Evolutionary conservation across 2,888 invertebrate genomes (phyloP), one percentile per base, ranked within the genome.

Genomic region (Drosophila histrio): DNA sequence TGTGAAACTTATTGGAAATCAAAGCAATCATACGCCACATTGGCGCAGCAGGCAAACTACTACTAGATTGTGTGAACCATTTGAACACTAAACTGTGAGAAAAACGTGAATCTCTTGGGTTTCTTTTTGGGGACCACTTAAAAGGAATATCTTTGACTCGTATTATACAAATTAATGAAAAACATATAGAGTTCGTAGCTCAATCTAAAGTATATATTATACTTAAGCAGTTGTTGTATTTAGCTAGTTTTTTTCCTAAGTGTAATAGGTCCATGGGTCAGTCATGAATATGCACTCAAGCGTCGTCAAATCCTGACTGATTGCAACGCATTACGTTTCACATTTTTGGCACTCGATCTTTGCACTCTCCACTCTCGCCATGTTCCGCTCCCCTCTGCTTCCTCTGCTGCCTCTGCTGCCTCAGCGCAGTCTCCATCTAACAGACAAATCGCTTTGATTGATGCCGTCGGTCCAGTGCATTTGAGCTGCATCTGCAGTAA

Each of bases 1-100:
- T 77, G 71, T 61, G 71, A 68, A 68, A 73, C 74, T 72, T 74
- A 74, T 80, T 79, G 79, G 47, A 77, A 79, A 80, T 82, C 74
- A 74, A 72, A 74, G 73, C 58, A 68, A 65, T 69, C 68, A 78
- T 61, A 66, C 66, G 70, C 68, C 63, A 68, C 66, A 65, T 67
- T 76, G 69, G 61, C 46, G 44, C 54, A 44, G 28, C 57, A 38
- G 50, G 46, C 44, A 21, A 49, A 39, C 9, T 7, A 39, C 9
- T 7, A 26, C 34, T 71, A 39, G 34, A 30, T 43, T 61, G 36
- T 28, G 50, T 34, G 39, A 26, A 32, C 26, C 43, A 52, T 46
- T 63, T 49, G 17, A 22, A 13, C 32, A 2, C 15, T 52, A 64
- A 52, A 66, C 71, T 53, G 53, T 4, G n/a, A 34, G 39, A 72